Evolutionary conservation across 2,113 vertebrate genomes (phyloP).

Genomic region (Coregonus clupeaformis): DNA sequence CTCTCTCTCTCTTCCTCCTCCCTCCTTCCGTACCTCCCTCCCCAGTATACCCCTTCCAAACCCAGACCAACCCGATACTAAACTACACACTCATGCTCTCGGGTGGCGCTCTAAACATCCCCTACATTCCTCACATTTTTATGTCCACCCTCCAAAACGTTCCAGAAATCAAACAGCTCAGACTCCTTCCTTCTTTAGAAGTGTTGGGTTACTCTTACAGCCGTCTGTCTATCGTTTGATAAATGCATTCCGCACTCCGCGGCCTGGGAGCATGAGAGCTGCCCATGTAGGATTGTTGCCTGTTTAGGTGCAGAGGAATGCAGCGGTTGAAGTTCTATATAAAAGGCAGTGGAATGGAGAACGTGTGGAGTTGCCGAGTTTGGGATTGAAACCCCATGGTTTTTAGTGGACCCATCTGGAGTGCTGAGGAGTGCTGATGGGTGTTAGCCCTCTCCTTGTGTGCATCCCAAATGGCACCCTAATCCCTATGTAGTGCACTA

Average conservation of each 20-base stretch:
- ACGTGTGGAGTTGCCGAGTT: constrained; percentile 14
- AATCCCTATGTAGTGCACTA: too few species aligned
- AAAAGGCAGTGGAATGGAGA: constrained; percentile 22
- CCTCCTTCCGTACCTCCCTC: neutral
- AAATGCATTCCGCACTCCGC: constrained; percentile 47
- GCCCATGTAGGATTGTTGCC: constrained; percentile 21
- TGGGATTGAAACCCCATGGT: constrained; percentile 36
- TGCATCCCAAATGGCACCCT: too few species aligned
- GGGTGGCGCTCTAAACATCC: constrained; percentile 39
- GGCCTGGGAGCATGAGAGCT: constrained; percentile 45
- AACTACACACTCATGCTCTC: neutral
- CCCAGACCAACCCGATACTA: neutral
- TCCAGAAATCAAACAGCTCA: constrained; percentile 24
- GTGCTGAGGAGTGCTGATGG: constrained; percentile 1
- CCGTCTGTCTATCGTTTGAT: constrained; percentile 42
- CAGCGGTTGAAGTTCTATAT: constrained; percentile 26
- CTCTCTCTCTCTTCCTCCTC: constrained; percentile 33
- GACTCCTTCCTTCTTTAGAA: constrained; percentile 37
- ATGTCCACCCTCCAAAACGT: constrained; percentile 46
- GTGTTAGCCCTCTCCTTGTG: constrained; percentile 6
- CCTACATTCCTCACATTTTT: constrained; percentile 66
- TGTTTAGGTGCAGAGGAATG: constrained; percentile 39
- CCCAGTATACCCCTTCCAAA: constrained; percentile 28
- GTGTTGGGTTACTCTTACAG: constrained; percentile 49
- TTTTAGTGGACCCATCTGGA: constrained; percentile 36